Conservation (phyloP, 2,797 vertebrate genomes). For the Sebastes jordani region DNA sequence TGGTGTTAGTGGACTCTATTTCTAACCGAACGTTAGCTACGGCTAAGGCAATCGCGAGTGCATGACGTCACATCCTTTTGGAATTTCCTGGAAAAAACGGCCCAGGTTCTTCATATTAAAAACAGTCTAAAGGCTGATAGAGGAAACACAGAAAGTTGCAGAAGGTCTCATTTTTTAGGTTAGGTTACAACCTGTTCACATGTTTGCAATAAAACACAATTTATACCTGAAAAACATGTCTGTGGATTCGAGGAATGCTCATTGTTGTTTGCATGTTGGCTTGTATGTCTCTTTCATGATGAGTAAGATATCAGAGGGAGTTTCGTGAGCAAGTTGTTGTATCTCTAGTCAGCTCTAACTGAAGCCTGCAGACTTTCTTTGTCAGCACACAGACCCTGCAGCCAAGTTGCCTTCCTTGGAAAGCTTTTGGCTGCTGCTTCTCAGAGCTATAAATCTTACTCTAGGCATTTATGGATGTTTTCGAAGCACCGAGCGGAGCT, state of each 20-base stretch:
- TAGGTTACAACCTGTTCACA: no score
- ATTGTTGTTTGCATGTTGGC: neutral
- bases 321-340: slow-evolving; percentile 14
- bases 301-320: neutral
- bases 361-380: slow-evolving; percentile 61
- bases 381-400: slow-evolving; percentile 58
- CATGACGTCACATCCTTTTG: no score
- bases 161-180: no score
- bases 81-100: no score
- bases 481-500: slow-evolving; percentile 67
- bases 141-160: no score
- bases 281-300: neutral
- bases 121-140: no score
- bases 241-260: neutral
- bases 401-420: slow-evolving; percentile 79
- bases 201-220: no score
- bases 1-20: no score
- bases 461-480: slow-evolving; percentile 83
- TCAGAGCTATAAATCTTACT: slow-evolving; percentile 82
- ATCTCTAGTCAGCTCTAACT: slow-evolving; percentile 14
- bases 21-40: no score
- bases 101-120: no score
- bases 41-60: no score
- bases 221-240: neutral
- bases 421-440: slow-evolving; percentile 80